These are phyloP conservation scores for Plebejus anna DNA, from an alignment of 2,888 invertebrate genomes.

Conservation along the genomic window DNA sequence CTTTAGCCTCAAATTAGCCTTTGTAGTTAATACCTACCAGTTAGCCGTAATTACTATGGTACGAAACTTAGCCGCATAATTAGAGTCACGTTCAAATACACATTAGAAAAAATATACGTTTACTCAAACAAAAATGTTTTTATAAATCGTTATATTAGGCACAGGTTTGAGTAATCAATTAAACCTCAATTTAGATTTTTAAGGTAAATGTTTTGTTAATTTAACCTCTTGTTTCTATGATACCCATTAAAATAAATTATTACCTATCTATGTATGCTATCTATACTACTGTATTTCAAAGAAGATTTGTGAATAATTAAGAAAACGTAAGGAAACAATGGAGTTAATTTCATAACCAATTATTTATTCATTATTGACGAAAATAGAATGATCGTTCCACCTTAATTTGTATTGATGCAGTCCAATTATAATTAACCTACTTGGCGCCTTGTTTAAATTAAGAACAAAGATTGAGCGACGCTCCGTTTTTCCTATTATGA, in stretches of 20 bases:
- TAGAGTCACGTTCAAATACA: background rate
- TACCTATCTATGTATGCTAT: too few species aligned
- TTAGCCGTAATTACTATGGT: background rate
- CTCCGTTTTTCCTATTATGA: conserved; percentile 17
- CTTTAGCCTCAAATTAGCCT: conserved; percentile 13
- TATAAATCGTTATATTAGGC: background rate
- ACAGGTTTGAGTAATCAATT: background rate
- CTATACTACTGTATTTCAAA: too few species aligned
- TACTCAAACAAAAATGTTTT: background rate
- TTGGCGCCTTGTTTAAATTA: conserved; percentile 12
- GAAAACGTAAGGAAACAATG: background rate
- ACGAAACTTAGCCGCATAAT: background rate
- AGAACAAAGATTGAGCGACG: conserved; percentile 8
- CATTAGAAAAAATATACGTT: background rate
- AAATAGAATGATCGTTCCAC: background rate
- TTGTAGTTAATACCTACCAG: conserved; percentile 7
- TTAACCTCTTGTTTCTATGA: too few species aligned
- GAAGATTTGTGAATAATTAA: background rate
- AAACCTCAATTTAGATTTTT: background rate
- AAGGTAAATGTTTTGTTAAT: background rate
- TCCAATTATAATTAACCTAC: conserved; percentile 19
- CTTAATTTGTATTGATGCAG: conserved; percentile 12
- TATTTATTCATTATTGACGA: background rate
- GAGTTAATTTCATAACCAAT: background rate
- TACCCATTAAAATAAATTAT: too few species aligned